Conservation (phyloP, 2,113 vertebrate genomes). For the Chelonoidis abingdonii region DNA sequence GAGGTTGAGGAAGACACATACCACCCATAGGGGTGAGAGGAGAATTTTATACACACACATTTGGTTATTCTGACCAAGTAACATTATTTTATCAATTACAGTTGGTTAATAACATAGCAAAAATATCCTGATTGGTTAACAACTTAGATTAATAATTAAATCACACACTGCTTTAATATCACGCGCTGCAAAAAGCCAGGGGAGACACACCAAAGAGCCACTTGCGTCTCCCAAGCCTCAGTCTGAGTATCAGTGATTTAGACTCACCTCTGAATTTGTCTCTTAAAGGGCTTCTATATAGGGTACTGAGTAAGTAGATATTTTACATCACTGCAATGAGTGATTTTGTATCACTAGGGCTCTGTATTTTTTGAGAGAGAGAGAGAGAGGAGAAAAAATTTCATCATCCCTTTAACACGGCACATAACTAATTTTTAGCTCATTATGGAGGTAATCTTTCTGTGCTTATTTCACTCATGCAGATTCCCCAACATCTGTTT, state of each 20-base stretch:
- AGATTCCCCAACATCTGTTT: slow-evolving; percentile 75
- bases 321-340: slow-evolving; percentile 50
- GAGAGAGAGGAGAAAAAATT: neutral
- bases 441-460: slow-evolving; percentile 73
- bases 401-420: slow-evolving; percentile 51
- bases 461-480: slow-evolving; percentile 73
- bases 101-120: neutral
- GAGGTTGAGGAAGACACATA: no score
- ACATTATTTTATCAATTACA: neutral
- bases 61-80: neutral
- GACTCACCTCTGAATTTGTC: slow-evolving; percentile 7
- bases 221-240: neutral
- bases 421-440: slow-evolving; percentile 72
- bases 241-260: neutral
- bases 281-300: neutral
- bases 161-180: neutral
- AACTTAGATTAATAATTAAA: neutral
- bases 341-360: neutral
- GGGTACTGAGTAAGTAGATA: neutral
- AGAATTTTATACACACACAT: no score
- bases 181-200: neutral
- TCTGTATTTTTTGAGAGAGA: slow-evolving; percentile 21
- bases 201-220: neutral
- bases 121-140: neutral
- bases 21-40: no score